Evolutionary conservation across 1,140 invertebrate genomes (phyloP).

Genomic region (Zaprionus camerounensis): DNA sequence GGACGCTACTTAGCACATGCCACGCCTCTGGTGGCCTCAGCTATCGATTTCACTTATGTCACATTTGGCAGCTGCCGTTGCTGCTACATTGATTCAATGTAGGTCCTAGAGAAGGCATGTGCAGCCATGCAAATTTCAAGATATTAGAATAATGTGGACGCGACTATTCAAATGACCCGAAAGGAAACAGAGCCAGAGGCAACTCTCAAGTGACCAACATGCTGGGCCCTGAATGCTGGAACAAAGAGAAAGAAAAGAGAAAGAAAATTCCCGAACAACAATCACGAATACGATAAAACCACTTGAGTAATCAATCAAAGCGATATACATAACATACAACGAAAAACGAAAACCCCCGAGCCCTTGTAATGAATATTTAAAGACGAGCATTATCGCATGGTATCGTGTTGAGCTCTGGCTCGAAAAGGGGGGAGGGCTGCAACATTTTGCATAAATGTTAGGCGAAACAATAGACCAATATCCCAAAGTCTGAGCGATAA

Average conservation of each 20-base stretch:
- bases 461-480: slow-evolving; percentile 77
- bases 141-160: slow-evolving; percentile 44
- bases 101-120: slow-evolving; percentile 32
- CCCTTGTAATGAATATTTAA: slow-evolving; percentile 82
- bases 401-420: slow-evolving; percentile 23
- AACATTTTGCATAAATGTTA: slow-evolving; percentile 79
- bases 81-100: not conserved
- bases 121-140: slow-evolving; percentile 63
- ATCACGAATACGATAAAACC: slow-evolving; percentile 71
- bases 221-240: slow-evolving; percentile 41
- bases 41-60: slow-evolving; percentile 69
- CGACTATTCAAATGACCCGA: slow-evolving; percentile 61
- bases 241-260: slow-evolving; percentile 37
- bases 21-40: slow-evolving; percentile 68
- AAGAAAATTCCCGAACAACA: slow-evolving; percentile 51
- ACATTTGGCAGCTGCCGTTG: slow-evolving; percentile 42
- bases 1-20: slow-evolving; percentile 39
- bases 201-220: slow-evolving; percentile 80
- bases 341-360: slow-evolving; percentile 29
- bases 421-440: slow-evolving; percentile 14
- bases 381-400: slow-evolving; percentile 76
- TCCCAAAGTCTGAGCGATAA: slow-evolving; percentile 51
- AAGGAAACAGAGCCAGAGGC: slow-evolving; percentile 71
- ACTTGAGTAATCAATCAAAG: slow-evolving; percentile 81
- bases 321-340: slow-evolving; percentile 55